Evolutionary conservation across 2,113 vertebrate genomes (phyloP).

Genomic region (Paramisgurnus dabryanus): DNA sequence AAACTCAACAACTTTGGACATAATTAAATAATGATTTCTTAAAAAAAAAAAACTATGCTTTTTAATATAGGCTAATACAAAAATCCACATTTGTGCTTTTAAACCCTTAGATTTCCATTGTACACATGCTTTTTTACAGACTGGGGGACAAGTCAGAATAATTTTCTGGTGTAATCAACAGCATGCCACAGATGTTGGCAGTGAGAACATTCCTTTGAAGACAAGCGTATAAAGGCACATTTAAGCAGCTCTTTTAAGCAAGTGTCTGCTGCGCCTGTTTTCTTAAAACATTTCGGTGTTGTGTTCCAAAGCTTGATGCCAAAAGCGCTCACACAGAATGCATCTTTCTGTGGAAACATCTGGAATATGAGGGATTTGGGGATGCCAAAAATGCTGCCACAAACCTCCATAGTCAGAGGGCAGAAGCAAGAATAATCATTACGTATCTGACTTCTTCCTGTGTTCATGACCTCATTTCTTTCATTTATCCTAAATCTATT

Average conservation of each 20-base stretch:
- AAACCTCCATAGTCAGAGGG: slow-evolving; percentile 38
- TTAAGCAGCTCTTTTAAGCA: slow-evolving; percentile 9
- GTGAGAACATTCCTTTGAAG: slow-evolving; percentile 33
- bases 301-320: slow-evolving; percentile 17
- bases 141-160: slow-evolving; percentile 22
- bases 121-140: slow-evolving; percentile 4
- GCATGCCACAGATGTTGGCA: slow-evolving; percentile 29
- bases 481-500: too few species aligned
- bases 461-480: background rate
- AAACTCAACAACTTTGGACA: too few species aligned
- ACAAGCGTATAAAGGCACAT: slow-evolving; percentile 30
- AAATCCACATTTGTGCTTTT: background rate
- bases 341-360: slow-evolving; percentile 35
- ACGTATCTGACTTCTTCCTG: slow-evolving; percentile 35
- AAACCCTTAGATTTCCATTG: background rate
- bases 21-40: too few species aligned
- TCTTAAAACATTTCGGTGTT: slow-evolving; percentile 15
- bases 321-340: slow-evolving; percentile 29
- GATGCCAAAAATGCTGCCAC: slow-evolving; percentile 36
- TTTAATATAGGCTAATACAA: background rate
- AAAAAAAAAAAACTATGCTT: background rate
- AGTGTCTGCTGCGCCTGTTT: slow-evolving; percentile 13
- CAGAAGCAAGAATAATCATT: slow-evolving; percentile 47
- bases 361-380: slow-evolving; percentile 15
- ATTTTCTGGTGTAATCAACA: slow-evolving; percentile 32